phyloP scores from a whole-genome alignment of 2,888 invertebrate species.

The Chironomus riparius region DNA sequence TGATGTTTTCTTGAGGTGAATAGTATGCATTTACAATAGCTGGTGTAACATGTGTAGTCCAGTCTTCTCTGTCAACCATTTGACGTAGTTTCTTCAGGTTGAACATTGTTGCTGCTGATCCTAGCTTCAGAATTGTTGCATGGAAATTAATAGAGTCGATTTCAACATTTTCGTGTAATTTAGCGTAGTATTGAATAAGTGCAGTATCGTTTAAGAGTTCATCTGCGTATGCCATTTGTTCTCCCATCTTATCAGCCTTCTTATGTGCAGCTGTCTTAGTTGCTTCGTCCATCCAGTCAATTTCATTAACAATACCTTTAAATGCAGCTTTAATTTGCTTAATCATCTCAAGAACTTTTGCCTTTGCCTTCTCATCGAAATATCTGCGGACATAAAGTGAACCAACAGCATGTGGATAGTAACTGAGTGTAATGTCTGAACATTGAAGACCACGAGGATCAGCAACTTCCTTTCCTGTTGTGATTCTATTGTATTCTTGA shows the following conservation, averaged over 20 bases:
- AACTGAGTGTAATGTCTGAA: neutral
- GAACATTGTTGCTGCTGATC: neutral
- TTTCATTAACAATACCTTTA: constrained; percentile 15
- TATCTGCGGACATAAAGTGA: constrained; percentile 29
- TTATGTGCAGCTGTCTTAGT: constrained; percentile 41
- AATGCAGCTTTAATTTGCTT: neutral
- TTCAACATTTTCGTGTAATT: neutral
- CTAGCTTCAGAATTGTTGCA: neutral
- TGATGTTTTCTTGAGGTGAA: constrained; percentile 14
- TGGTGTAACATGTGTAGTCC: neutral
- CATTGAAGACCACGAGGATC: constrained; percentile 1
- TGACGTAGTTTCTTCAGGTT: neutral
- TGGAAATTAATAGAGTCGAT: neutral
- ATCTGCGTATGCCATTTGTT: constrained; percentile 17
- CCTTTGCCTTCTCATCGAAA: constrained; percentile 29
- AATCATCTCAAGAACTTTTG: constrained; percentile 24
- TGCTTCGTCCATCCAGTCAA: constrained; percentile 17
- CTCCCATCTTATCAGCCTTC: constrained; percentile 42
- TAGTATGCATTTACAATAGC: constrained; percentile 16
- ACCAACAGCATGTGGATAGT: constrained; percentile 17
- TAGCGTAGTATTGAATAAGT: neutral
- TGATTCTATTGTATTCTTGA: constrained; percentile 28
- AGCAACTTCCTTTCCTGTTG: neutral
- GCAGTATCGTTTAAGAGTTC: neutral
- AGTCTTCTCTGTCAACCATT: constrained; percentile 8